Evolutionary conservation across 2,797 vertebrate genomes (phyloP).

Genomic region (Tamandua tetradactyla): DNA sequence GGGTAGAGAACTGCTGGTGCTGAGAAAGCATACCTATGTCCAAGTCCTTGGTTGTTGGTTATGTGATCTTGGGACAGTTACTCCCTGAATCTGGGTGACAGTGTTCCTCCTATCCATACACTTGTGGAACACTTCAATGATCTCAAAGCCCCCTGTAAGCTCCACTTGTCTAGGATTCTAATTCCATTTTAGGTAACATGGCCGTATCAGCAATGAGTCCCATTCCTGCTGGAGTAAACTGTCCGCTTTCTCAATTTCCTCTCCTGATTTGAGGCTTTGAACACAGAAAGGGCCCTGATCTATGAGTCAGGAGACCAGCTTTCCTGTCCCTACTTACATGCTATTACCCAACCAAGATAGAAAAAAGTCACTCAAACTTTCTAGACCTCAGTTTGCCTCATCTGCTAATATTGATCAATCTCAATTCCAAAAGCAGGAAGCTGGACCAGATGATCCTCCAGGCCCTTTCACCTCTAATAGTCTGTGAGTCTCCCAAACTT

Average conservation of each 20-base stretch:
- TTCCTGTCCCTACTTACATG: background rate
- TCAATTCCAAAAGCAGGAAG: background rate
- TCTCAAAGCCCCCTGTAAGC: background rate
- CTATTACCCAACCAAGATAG: background rate
- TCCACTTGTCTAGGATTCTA: background rate
- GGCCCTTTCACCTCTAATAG: background rate
- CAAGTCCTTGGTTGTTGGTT: background rate
- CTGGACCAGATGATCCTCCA: background rate
- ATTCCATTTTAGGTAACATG: background rate
- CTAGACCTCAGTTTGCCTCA: background rate
- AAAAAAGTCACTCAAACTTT: background rate
- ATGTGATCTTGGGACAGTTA: background rate
- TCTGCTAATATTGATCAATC: background rate
- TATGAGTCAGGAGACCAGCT: background rate
- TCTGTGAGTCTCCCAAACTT: background rate
- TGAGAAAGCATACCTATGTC: background rate
- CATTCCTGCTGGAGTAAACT: background rate
- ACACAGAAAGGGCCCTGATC: background rate
- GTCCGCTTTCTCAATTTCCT: background rate
- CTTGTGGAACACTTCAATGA: background rate
- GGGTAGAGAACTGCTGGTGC: rapidly evolving
- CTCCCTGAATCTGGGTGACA: background rate
- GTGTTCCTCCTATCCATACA: background rate
- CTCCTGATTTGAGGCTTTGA: background rate
- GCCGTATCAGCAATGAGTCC: background rate